These are phyloP conservation scores for Sminthopsis crassicaudata DNA, from an alignment of 2,113 vertebrate species.

Conservation along the genomic window DNA sequence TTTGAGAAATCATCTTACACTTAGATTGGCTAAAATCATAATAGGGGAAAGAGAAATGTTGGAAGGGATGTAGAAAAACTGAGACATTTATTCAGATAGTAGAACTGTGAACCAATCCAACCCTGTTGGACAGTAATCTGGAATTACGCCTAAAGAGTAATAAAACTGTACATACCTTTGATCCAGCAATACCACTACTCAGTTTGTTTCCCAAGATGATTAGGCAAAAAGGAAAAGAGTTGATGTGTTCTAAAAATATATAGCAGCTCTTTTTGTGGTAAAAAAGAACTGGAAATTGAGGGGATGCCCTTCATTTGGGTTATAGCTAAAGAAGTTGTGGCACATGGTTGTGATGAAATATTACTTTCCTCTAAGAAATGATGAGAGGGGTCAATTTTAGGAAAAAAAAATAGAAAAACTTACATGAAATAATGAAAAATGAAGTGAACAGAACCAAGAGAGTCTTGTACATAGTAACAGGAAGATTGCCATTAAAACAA, in stretches of 20 bases:
- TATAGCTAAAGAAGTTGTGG: background rate
- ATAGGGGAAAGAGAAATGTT: too few species aligned
- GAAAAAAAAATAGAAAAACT: background rate
- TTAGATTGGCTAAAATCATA: too few species aligned
- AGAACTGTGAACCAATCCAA: too few species aligned
- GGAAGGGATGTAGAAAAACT: too few species aligned
- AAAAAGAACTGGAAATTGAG: background rate
- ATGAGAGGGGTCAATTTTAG: background rate
- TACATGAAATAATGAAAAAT: background rate
- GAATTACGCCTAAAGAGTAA: too few species aligned
- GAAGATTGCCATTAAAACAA: background rate
- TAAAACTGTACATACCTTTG: too few species aligned
- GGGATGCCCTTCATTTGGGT: background rate
- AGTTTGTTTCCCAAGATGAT: too few species aligned
- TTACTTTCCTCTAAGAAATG: background rate
- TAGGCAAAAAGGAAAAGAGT: background rate
- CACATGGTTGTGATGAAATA: background rate
- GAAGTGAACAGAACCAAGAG: background rate
- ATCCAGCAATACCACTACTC: too few species aligned
- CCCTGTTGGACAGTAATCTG: too few species aligned
- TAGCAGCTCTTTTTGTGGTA: background rate
- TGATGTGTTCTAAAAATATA: background rate
- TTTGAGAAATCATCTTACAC: too few species aligned
- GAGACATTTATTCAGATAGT: too few species aligned
- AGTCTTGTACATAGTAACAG: background rate